Evolutionary conservation across 2,888 invertebrate species (phyloP), one percentile per base, ranked within the genome.

Genomic region (Diaphora mendica): DNA sequence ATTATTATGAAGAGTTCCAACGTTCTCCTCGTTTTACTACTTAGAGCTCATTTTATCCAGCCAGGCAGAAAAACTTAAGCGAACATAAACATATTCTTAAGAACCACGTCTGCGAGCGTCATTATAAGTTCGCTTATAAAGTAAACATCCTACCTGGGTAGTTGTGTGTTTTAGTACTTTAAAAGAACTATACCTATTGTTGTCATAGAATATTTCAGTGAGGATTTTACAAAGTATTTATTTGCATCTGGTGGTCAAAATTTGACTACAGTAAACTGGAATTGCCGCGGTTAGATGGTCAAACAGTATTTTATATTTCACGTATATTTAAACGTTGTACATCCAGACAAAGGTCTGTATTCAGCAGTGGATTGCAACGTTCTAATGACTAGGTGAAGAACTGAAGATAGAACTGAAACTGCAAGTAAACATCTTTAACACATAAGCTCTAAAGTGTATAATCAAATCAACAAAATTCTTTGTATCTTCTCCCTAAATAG

Each of bases 21-120:
- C 23, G 0, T 7, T 39, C 72, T 71, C 69, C 70, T 44, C 35
- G 73, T 75, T 82, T 84, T 35, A 71, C 72, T 68, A 55, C 68
- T 74, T 15, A 55, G n/a, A 73, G 73, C 66, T 72, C 17, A 65
- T 71, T 73, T 77, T 74, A 77, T 74, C 71, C 33, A 30, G 67
- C 17, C 73, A 74, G 81, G 68, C 51, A 70, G 79, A 75, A 75
- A 77, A 82, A 75, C 80, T 82, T 74, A 4, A 66, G 64, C 66
- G 35, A 68, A 82, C 44, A 69, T 71, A 71, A 75, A 82, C 69
- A 79, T 73, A 65, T 72, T 76, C 51, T 11, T 73, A 48, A 64
- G 39, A 39, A 62, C 20, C 26, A 64, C 35, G 48, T 68, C 68
- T 44, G 51, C 51, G 8, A 48, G 64, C 59, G 68, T 30, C 72